Conservation (phyloP, 2,888 invertebrate genomes). For the Ametastegia equiseti region DNA sequence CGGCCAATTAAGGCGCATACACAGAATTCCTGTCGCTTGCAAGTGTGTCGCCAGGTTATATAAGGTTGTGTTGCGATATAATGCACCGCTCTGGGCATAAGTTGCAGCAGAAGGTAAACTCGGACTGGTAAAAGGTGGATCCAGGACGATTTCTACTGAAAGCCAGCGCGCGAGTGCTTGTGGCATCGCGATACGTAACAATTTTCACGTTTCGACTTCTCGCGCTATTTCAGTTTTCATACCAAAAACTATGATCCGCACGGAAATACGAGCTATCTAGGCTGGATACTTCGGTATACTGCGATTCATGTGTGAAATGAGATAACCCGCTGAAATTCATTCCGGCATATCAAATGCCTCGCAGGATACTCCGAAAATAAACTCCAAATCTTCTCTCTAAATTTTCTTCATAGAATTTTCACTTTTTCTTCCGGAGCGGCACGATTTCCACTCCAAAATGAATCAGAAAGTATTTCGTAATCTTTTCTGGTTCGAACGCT, state of each 20-base stretch:
- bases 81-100: constrained; percentile 45
- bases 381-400: too few relatives aligned
- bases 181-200: not conserved
- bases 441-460: too few relatives aligned
- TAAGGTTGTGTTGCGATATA: constrained; percentile 59
- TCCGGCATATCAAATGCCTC: too few relatives aligned
- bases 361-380: too few relatives aligned
- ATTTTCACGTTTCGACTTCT: constrained; percentile 25
- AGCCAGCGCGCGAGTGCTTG: constrained; percentile 42
- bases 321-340: too few relatives aligned
- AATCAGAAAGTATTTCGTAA: too few relatives aligned
- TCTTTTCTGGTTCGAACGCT: not conserved
- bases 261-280: not conserved
- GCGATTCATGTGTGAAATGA: too few relatives aligned
- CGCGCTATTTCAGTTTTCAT: not conserved
- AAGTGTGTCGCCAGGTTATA: constrained; percentile 65
- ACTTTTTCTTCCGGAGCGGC: too few relatives aligned
- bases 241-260: not conserved
- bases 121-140: constrained; percentile 53
- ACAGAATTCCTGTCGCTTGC: constrained; percentile 60
- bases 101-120: constrained; percentile 43
- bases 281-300: not conserved
- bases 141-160: constrained; percentile 62
- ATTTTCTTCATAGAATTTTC: too few relatives aligned
- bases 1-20: constrained; percentile 62